A percentile compares a stretch with the other conserved stretches of the same genome.
Evolutionary conservation across 1,140 invertebrate species (phyloP).

Genomic region (Helicoverpa armigera): DNA sequence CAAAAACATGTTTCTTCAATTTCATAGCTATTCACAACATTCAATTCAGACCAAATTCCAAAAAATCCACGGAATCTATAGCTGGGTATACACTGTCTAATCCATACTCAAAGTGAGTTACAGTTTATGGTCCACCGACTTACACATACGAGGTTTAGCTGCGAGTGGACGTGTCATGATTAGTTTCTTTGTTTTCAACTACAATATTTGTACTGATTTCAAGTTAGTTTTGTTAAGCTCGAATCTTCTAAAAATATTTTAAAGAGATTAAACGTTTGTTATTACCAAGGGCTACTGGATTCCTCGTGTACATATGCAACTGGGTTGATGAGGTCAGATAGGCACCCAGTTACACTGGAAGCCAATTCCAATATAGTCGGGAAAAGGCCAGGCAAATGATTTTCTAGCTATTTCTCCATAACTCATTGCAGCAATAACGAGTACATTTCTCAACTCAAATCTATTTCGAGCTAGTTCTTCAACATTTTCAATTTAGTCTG

Average conservation of each 20-base stretch:
- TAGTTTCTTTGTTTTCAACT: conserved; percentile 1
- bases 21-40: too few relatives aligned
- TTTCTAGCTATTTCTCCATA: not conserved
- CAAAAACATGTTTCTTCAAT: too few relatives aligned
- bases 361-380: too few relatives aligned
- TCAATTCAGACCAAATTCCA: too few relatives aligned
- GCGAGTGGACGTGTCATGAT: conserved; percentile 9
- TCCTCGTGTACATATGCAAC: too few relatives aligned
- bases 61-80: not conserved
- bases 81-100: too few relatives aligned
- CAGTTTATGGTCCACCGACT: not conserved
- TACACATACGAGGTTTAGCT: conserved; percentile 5
- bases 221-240: not conserved
- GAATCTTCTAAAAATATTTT: too few relatives aligned
- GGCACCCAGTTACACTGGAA: too few relatives aligned
- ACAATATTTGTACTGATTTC: not conserved
- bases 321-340: too few relatives aligned
- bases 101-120: not conserved
- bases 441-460: not conserved
- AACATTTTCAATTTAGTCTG: conserved; percentile 49
- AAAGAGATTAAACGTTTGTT: too few relatives aligned
- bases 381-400: not conserved
- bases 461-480: conserved; percentile 31
- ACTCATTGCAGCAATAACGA: conserved; percentile 1
- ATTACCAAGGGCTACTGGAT: too few relatives aligned